Base-by-base conservation (phyloP, 2,888 invertebrate genomes). In the Candidula unifasciata region DNA sequence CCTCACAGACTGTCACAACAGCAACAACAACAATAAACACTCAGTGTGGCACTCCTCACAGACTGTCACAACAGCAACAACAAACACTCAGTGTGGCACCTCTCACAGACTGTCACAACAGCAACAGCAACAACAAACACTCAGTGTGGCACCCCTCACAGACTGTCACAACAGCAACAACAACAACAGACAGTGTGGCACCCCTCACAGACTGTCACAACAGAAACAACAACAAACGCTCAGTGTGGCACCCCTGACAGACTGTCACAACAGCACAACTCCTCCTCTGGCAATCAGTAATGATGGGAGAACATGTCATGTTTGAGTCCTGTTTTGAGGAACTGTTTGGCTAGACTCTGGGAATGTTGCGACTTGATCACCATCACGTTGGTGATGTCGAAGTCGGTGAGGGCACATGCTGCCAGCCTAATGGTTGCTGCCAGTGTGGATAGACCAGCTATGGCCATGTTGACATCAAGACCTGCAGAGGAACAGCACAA, bases 391-490 rank as follows among this genome's bases (percentile, higher is more conserved):
- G 89, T 87, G 74, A 93, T 91, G 86, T 89, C 87, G 85, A 89
- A 88, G 84, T 92, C 92, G 5, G 89, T 89, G 24, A 90, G 89
- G 10, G 92, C 92, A 73, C 89, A 86, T 2, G 90, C 87, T 8
- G 91, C 89, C 88, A 89, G 88, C n/a, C 89, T 87, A 30, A 93
- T 88, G 85, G 92, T 92, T 35, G 87, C 86, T 33, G 88, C 87
- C 44, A 92, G 88, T 6, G 91, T 88, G 74, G 88, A 83, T 54
- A 93, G 88, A 2, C 92, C 92, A 60, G 89, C 87, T 21, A 93
- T 82, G 1, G 90, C 91, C 18, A 92, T 83, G 84, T 93, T 93
- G 21, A 93, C 89, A 84, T 92, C 92, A 88, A 91, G 86, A 78
- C 93, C 93, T 93, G 89, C 0, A 2, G 21, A 54, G 35, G 35